Conservation (phyloP, 2,113 vertebrate species). For the Melanotaenia duboulayi region DNA sequence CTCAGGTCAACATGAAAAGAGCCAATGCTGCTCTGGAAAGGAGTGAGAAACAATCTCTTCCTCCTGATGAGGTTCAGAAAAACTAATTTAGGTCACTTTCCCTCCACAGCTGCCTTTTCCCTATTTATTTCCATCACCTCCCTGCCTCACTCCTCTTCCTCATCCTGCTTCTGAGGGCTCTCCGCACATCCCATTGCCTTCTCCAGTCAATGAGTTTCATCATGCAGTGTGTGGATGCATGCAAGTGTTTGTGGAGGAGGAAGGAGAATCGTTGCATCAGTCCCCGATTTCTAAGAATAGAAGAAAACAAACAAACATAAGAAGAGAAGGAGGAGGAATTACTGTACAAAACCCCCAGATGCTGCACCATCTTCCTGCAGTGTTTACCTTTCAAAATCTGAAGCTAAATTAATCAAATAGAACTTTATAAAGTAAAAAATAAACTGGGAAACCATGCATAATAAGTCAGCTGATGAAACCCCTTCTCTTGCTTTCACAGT, state of each 20-base stretch:
- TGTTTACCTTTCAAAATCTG: background rate
- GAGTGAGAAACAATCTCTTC: background rate
- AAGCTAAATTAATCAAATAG: background rate
- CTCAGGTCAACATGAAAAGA: background rate
- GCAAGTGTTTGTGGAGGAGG: constrained; percentile 9
- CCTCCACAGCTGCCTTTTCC: background rate
- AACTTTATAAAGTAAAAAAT: background rate
- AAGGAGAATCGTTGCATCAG: constrained; percentile 42
- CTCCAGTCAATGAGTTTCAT: constrained; percentile 68
- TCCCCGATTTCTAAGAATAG: constrained; percentile 55
- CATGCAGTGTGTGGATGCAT: constrained; percentile 15
- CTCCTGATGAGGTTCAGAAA: background rate
- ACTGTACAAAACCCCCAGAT: background rate
- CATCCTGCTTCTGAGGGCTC: constrained; percentile 1
- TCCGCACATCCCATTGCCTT: constrained; percentile 55
- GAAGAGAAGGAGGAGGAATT: background rate
- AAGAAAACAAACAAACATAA: constrained; percentile 30
- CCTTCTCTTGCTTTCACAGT: too few species aligned
- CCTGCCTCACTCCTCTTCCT: background rate
- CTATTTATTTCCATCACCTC: background rate
- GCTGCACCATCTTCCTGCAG: background rate
- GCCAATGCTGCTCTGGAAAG: background rate
- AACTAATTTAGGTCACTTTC: background rate
- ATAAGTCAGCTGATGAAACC: background rate
- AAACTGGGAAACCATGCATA: too few species aligned